phyloP scores from a whole-genome alignment of 1,140 invertebrate genomes.

The Teleogryllus occipitalis region DNA sequence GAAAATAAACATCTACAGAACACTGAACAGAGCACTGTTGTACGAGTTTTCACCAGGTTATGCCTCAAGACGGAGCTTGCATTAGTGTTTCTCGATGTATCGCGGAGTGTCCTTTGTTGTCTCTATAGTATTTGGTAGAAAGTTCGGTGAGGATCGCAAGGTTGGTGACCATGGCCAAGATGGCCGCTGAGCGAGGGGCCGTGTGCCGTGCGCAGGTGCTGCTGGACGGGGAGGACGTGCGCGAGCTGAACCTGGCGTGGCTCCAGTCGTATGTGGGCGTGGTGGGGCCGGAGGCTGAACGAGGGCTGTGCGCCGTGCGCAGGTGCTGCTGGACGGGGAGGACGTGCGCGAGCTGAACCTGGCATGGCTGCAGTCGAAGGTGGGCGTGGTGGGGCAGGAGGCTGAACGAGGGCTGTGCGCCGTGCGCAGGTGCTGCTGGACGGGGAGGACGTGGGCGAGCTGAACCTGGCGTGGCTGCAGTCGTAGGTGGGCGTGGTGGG shows the following conservation, averaged over 20 bases:
- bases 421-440: too few species aligned
- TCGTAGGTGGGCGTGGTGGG: too few species aligned
- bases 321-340: neutral
- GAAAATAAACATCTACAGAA: neutral
- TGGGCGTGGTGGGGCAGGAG: too few species aligned
- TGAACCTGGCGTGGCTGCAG: too few species aligned
- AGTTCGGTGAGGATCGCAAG: neutral
- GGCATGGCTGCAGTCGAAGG: too few species aligned
- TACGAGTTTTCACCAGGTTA: too few species aligned
- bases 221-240: conserved; percentile 58
- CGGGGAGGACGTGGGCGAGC: too few species aligned
- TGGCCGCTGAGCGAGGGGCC: too few species aligned
- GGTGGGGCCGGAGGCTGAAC: conserved; percentile 39
- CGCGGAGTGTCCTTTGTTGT: too few species aligned
- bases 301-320: conserved; percentile 33
- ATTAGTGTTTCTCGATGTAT: too few species aligned
- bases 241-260: conserved; percentile 63
- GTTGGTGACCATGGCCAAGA: neutral
- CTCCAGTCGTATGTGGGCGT: conserved; percentile 70
- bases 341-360: too few species aligned
- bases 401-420: too few species aligned
- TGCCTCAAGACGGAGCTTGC: neutral
- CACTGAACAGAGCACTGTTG: neutral
- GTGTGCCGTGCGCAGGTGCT: conserved; percentile 36
- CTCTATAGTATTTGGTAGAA: neutral